Percentiles rank a stretch among this genome's conserved stretches.
Evolutionary conservation across 2,888 invertebrate genomes (phyloP).

Genomic region (Sphinx pinastri): DNA sequence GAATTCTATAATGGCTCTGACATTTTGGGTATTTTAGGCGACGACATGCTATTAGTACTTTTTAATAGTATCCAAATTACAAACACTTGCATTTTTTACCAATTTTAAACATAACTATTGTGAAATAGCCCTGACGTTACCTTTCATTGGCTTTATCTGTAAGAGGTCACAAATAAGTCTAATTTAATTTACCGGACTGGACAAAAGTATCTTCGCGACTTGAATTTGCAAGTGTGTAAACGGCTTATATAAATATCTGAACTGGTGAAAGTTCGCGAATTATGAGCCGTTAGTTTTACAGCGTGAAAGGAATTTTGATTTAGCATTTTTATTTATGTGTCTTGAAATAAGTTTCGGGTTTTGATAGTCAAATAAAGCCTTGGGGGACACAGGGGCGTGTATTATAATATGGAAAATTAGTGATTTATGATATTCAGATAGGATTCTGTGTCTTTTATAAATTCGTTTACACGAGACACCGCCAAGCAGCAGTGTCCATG

Average conservation of each 20-base stretch:
- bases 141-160: constrained; percentile 15
- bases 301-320: constrained; percentile 12
- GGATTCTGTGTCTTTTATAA: too few species aligned
- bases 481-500: too few species aligned
- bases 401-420: not conserved
- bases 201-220: not conserved
- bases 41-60: too few species aligned
- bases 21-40: too few species aligned
- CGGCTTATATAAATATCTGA: not conserved
- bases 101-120: not conserved
- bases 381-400: not conserved
- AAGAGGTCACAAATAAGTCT: constrained; percentile 11
- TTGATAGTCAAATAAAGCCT: not conserved
- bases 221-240: constrained; percentile 3
- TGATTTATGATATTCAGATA: not conserved
- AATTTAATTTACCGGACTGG: constrained; percentile 6
- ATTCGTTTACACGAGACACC: too few species aligned
- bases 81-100: too few species aligned
- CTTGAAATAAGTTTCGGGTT: not conserved
- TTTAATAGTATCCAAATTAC: too few species aligned
- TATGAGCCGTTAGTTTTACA: constrained; percentile 6
- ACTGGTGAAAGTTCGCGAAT: constrained; percentile 15
- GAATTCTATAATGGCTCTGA: too few species aligned
- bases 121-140: not conserved
- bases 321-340: not conserved